phyloP scores from a whole-genome alignment of 2,797 vertebrate genomes.

The Notoglanidium macrostoma region DNA sequence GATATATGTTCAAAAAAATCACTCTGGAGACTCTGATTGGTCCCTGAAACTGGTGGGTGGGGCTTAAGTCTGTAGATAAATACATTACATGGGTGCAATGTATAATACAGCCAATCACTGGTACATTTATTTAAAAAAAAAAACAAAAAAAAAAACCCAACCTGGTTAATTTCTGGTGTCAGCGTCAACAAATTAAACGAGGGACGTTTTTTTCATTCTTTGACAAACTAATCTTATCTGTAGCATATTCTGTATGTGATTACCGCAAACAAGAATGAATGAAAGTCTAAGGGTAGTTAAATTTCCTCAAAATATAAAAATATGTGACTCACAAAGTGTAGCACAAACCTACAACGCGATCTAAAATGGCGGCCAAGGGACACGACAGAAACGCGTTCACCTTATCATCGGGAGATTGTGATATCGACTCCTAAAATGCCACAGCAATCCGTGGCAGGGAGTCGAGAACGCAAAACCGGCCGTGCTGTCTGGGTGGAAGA shows the following conservation, averaged over 20 bases:
- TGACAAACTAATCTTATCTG: neutral
- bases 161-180: neutral
- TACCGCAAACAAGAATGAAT: slow-evolving; percentile 7
- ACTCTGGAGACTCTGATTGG: slow-evolving; percentile 16
- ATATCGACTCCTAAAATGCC: neutral
- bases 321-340: neutral
- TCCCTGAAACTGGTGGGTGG: slow-evolving; percentile 7
- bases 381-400: neutral
- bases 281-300: neutral
- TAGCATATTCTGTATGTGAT: neutral
- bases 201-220: neutral
- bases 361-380: neutral
- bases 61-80: neutral
- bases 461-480: neutral
- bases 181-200: neutral
- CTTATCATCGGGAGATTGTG: neutral
- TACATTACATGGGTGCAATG: neutral
- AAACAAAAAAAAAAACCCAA: neutral
- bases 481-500: neutral
- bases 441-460: neutral
- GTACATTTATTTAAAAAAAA: neutral
- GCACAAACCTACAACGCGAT: neutral
- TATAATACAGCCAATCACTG: neutral
- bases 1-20: neutral
- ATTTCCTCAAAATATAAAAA: neutral